Evolutionary conservation across 2,797 vertebrate genomes (phyloP), one percentile per base, ranked within the genome.

Genomic region (Gastrophryne carolinensis): DNA sequence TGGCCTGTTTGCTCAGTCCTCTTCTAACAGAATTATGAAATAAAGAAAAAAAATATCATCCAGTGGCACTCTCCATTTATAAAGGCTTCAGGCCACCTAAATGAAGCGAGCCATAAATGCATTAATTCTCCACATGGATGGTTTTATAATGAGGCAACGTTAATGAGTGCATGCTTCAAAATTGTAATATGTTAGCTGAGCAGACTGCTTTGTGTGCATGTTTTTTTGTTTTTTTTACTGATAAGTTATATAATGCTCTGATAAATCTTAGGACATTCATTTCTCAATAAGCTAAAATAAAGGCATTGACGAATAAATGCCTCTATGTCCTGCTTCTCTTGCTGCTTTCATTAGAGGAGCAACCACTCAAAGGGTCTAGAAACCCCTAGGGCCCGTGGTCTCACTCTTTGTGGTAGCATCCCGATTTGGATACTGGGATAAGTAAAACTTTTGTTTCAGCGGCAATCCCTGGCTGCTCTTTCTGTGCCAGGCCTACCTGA

Each of bases 1-100:
- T 24, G 39, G n/a, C 4, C 37, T 54, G 73, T 77, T 77, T 77
- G 74, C 50, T 77, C 37, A 63, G 74, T 58, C 66, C 29, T 77
- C 71, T 77, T 66, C 74, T 70, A 66, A 71, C 49, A 54, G 35
- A n/a, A 17, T 57, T 57, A 49, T 19, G 41, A 71, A 77, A 71
- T 2, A 63, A 44, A 62, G 61, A 71, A 7, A 26, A n/a, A 35
- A 34, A 47, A 23, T 62, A 39, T 17, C 13, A n/a, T 56, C 56
- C 26, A 17, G 6, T 19, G 17, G 23, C 11, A 3, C 12, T 44
- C 23, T 26, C 63, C 34, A 44, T 50, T 64, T 39, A n/a, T 7
- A 24, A 26, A 47, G 17, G 61, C 72, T 65, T 24, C 61, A 57
- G 72, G 53, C 37, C 29, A 44, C 26, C 27, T 15, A 57, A 32